These are phyloP conservation scores for Crotalus adamanteus DNA, from an alignment of 2,797 vertebrate species.

Conservation along the genomic window DNA sequence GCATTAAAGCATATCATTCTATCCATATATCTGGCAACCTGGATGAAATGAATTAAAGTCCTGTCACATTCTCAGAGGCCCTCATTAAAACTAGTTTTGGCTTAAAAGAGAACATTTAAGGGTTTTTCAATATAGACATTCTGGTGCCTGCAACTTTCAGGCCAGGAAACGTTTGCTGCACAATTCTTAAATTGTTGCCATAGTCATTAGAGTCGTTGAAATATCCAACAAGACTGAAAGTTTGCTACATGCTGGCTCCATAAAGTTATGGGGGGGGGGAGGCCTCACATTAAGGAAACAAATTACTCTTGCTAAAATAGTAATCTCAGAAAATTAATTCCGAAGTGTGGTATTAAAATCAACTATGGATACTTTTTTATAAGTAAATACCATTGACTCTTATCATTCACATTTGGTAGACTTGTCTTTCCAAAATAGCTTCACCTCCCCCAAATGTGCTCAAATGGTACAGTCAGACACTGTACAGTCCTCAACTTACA, in stretches of 20 bases:
- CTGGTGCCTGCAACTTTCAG: constrained; percentile 71
- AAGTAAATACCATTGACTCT: constrained; percentile 49
- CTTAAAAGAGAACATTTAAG: constrained; percentile 67
- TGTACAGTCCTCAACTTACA: neutral
- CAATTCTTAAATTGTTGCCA: constrained; percentile 76
- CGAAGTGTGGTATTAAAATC: constrained; percentile 55
- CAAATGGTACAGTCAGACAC: constrained; percentile 20
- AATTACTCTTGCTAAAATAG: constrained; percentile 56
- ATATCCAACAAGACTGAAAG: constrained; percentile 62
- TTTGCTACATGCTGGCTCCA: constrained; percentile 59
- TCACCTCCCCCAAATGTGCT: neutral
- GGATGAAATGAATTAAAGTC: neutral
- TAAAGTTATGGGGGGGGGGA: constrained; percentile 60
- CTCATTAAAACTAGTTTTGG: constrained; percentile 69
- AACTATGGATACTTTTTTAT: neutral
- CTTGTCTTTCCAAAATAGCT: neutral
- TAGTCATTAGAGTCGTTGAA: constrained; percentile 71
- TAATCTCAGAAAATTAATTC: constrained; percentile 50
- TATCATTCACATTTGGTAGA: constrained; percentile 33
- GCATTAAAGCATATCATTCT: constrained; percentile 44
- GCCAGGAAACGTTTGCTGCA: constrained; percentile 69
- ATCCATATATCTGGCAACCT: neutral
- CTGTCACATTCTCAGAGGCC: constrained; percentile 66
- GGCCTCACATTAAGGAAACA: constrained; percentile 56
- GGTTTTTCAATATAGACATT: constrained; percentile 72